Evolutionary conservation across 2,888 invertebrate genomes (phyloP).

Genomic region (Hetaerina titia): DNA sequence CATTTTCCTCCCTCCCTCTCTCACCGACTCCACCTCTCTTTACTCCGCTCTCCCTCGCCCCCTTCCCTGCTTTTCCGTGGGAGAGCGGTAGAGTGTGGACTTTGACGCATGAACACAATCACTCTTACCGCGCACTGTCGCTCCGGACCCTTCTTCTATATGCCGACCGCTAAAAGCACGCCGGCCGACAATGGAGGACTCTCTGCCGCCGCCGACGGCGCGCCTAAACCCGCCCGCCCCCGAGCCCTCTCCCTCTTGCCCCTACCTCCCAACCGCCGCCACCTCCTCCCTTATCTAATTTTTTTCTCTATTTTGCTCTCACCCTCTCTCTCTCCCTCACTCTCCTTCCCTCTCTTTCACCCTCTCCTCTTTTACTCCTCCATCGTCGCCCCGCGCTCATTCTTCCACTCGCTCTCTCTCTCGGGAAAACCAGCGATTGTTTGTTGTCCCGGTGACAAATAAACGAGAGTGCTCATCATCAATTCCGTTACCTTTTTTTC

Average conservation of each 20-base stretch:
- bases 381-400: slow-evolving; percentile 62
- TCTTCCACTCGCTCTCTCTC: slow-evolving; percentile 9
- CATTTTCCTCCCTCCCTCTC: not conserved
- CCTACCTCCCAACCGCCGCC: slow-evolving; percentile 70
- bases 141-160: slow-evolving; percentile 48
- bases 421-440: slow-evolving; percentile 62
- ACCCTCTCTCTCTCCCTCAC: slow-evolving; percentile 70
- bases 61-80: not conserved
- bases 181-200: slow-evolving; percentile 7
- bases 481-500: slow-evolving; percentile 58
- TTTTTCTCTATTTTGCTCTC: slow-evolving; percentile 66
- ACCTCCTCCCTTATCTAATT: slow-evolving; percentile 44
- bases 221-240: slow-evolving; percentile 70
- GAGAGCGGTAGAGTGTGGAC: slow-evolving; percentile 50
- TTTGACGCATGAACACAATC: slow-evolving; percentile 66
- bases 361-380: slow-evolving; percentile 73
- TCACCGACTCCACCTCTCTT: not conserved
- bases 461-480: slow-evolving; percentile 66
- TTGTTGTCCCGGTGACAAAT: slow-evolving; percentile 66
- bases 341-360: slow-evolving; percentile 70
- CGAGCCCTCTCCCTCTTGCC: slow-evolving; percentile 71
- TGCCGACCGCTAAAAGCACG: slow-evolving; percentile 65
- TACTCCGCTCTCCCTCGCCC: not conserved
- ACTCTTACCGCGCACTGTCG: slow-evolving; percentile 59
- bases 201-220: slow-evolving; percentile 8